Conservation (phyloP, 23 tunicate species). For the Trididemnum nubilum region DNA sequence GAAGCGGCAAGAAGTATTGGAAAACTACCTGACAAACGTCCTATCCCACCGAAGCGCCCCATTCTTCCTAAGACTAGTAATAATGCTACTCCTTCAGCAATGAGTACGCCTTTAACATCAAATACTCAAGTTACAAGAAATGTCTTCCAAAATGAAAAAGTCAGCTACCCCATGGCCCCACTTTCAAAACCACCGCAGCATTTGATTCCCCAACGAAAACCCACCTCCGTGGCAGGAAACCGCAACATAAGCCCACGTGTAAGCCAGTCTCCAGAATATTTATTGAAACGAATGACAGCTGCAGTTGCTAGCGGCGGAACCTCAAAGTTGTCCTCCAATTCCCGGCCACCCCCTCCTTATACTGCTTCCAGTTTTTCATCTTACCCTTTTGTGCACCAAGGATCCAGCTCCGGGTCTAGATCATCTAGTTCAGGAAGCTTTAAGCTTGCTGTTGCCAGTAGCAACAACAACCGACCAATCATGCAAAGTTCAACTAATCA, state of each 20-base stretch:
- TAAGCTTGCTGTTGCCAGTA: neutral
- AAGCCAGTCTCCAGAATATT: neutral
- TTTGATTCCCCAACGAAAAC: no score
- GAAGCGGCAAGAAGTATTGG: conserved; percentile 55
- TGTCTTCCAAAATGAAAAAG: conserved; percentile 48
- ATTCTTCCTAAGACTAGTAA: conserved; percentile 42
- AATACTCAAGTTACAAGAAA: conserved; percentile 10
- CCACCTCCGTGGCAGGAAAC: no score
- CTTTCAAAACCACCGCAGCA: conserved; percentile 5
- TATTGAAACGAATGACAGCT: conserved; percentile 24
- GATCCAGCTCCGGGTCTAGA: neutral
- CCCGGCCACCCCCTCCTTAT: conserved; percentile 22
- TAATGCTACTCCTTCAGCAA: neutral
- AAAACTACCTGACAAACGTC: conserved; percentile 11
- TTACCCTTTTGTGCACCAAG: neutral
- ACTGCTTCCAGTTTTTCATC: neutral
- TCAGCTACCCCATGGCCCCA: conserved; percentile 32
- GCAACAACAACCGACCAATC: neutral
- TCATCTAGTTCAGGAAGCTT: neutral
- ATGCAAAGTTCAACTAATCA: neutral
- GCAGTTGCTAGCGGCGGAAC: neutral
- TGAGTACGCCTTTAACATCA: neutral
- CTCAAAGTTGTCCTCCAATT: neutral
- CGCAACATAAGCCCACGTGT: no score
- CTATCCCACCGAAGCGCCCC: conserved; percentile 32